Base-by-base conservation (phyloP, 2,113 vertebrate species). In the Oncorhynchus mykiss region DNA sequence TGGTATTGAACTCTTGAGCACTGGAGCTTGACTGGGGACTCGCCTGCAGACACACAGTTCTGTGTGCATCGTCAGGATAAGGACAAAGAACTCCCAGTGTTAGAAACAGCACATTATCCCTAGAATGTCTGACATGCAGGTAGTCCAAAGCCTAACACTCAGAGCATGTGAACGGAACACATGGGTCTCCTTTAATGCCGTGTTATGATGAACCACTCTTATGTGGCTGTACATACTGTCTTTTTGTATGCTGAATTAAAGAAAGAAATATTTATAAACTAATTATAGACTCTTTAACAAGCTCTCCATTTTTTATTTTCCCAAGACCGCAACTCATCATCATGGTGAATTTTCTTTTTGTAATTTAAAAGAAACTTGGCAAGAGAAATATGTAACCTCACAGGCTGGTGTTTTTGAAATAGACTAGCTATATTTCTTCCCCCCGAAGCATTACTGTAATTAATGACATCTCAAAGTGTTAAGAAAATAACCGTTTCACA, bases 231-330 rank as follows among this genome's bases (percentile, higher is more conserved):
- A 97, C 90, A 96, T 96, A 95, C 93, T 95, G 93, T 92, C 91
- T 95, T 95, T 95, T 94, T 94, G 90, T 96, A 95, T 91, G 93
- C 92, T 88, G 93, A 95, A 96, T 95, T 93, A 95, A 95, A 93
- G 90, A 92, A 93, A 94, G 91, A 95, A 95, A 93, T 98, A 97
- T 98, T 99, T 99, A 98, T 98, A 92, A 97, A 94, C 92, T 94
- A 94, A 92, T 92, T 91, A 91, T 91, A 91, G 85, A 85, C 81
- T 85, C 87, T 88, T 92, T 85, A 88, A 84, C 85, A 86, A 89
- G 78, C 84, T 82, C 82, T 80, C 34, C 7, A 34, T 34, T 75
- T 82, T 69, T 71, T 78, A 77, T 18, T 34, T 64, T 77, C 48
- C 68, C 70, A 54, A 34, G 20, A 34, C 29, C 3, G 24, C 76